Percentiles rank a stretch among this genome's conserved stretches.
Evolutionary conservation across 2,888 invertebrate genomes (phyloP).

Genomic region (Sesia bembeciformis): DNA sequence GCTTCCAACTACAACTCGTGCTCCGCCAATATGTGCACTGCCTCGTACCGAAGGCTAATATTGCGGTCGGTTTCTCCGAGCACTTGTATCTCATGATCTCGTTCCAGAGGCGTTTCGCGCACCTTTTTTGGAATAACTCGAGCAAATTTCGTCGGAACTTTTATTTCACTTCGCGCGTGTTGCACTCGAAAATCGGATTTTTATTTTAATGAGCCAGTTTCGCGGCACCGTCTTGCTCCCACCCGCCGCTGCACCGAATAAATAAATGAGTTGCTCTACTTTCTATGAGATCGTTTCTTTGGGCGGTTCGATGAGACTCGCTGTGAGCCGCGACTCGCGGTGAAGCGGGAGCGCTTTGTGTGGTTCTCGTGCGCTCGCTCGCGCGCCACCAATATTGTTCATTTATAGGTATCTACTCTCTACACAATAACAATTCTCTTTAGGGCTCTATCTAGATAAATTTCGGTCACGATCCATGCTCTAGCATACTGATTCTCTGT

Average conservation of each 20-base stretch:
- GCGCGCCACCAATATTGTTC: slow-evolving; percentile 30
- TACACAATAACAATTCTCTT: slow-evolving; percentile 31
- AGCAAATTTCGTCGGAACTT: slow-evolving; percentile 69
- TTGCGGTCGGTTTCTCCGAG: slow-evolving; percentile 46
- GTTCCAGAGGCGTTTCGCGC: slow-evolving; percentile 55
- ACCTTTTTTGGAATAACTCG: slow-evolving; percentile 72
- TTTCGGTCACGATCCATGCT: slow-evolving; percentile 34
- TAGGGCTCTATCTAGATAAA: slow-evolving; percentile 26
- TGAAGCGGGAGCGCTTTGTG: slow-evolving; percentile 10
- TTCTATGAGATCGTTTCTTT: slow-evolving; percentile 73
- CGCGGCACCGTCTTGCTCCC: slow-evolving; percentile 55
- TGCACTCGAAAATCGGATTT: slow-evolving; percentile 68
- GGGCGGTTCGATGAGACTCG: slow-evolving; percentile 48
- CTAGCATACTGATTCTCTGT: background rate
- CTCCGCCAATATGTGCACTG: too few species aligned
- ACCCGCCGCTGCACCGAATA: slow-evolving; percentile 60
- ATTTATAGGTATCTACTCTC: slow-evolving; percentile 19
- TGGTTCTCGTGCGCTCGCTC: slow-evolving; percentile 17
- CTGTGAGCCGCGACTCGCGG: slow-evolving; percentile 16
- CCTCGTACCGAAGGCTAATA: background rate
- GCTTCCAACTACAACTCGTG: too few species aligned
- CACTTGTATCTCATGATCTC: slow-evolving; percentile 52
- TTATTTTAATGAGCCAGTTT: slow-evolving; percentile 73
- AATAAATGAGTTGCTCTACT: slow-evolving; percentile 73
- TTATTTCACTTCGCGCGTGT: slow-evolving; percentile 61